phyloP scores from a whole-genome alignment of 1,140 invertebrate genomes.

The Leguminivora glycinivorella region DNA sequence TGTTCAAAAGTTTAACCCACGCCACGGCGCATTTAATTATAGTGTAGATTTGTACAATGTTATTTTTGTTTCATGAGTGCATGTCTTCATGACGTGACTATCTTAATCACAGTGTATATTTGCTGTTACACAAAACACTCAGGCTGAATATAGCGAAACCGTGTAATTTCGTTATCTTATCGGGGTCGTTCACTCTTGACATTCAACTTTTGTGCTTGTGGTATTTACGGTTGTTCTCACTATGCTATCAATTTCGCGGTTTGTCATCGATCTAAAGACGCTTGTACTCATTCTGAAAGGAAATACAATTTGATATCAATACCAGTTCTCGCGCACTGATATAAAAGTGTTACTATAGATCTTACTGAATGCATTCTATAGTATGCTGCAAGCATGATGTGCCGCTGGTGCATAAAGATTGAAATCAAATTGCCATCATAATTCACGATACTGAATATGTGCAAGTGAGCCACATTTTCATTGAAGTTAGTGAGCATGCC shows the following conservation, averaged over 20 bases:
- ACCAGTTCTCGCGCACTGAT: not conserved
- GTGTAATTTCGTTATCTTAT: slow-evolving; percentile 58
- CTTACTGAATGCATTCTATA: no score
- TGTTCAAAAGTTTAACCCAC: not conserved
- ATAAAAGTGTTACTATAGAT: not conserved
- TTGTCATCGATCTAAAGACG: not conserved
- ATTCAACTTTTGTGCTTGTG: slow-evolving; percentile 57
- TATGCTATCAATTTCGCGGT: not conserved
- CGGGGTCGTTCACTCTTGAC: slow-evolving; percentile 70
- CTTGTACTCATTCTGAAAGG: not conserved
- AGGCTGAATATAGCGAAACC: slow-evolving; percentile 46
- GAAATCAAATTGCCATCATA: no score
- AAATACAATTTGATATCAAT: not conserved
- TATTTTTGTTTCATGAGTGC: slow-evolving; percentile 1
- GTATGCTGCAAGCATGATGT: no score
- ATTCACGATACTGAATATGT: no score
- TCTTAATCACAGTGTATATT: not conserved
- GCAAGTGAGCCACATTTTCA: not conserved
- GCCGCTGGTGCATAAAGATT: no score
- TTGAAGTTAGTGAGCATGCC: not conserved
- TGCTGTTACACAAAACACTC: not conserved
- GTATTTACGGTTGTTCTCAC: slow-evolving; percentile 39
- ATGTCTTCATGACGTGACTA: not conserved
- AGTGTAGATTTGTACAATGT: not conserved
- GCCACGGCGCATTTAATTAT: not conserved